phyloP scores from a whole-genome alignment of 2,888 invertebrate species.

The Diaphora mendica region DNA sequence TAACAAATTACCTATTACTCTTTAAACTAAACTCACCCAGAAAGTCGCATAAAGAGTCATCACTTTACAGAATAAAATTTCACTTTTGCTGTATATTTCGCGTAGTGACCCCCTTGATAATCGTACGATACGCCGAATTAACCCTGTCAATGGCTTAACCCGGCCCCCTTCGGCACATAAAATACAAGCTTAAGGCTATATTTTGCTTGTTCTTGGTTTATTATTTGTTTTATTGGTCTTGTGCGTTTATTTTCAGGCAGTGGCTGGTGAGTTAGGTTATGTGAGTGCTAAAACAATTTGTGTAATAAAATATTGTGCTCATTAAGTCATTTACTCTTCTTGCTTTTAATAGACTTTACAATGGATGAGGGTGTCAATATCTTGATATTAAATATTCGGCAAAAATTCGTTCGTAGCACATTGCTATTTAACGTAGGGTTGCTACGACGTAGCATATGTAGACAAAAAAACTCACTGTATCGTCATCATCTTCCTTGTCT shows the following conservation, averaged over 20 bases:
- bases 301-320: neutral
- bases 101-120: conserved; percentile 48
- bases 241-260: conserved; percentile 52
- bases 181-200: conserved; percentile 65
- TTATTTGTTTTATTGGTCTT: conserved; percentile 64
- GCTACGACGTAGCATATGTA: conserved; percentile 27
- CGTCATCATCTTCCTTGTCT: too few relatives aligned
- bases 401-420: neutral
- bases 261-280: conserved; percentile 13
- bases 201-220: conserved; percentile 60
- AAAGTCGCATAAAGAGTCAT: conserved; percentile 24
- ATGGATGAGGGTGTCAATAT: neutral
- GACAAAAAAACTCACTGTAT: neutral
- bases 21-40: conserved; percentile 21
- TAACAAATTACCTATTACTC: conserved; percentile 1
- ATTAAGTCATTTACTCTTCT: neutral
- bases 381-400: neutral
- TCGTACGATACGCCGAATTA: conserved; percentile 43
- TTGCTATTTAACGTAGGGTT: neutral
- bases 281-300: neutral
- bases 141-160: conserved; percentile 54
- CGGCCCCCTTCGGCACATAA: conserved; percentile 59
- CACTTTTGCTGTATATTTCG: conserved; percentile 39
- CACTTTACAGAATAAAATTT: conserved; percentile 42
- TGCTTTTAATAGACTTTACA: neutral